Evolutionary conservation across 1,140 invertebrate genomes (phyloP).

Genomic region (Tetraneura akinire): DNA sequence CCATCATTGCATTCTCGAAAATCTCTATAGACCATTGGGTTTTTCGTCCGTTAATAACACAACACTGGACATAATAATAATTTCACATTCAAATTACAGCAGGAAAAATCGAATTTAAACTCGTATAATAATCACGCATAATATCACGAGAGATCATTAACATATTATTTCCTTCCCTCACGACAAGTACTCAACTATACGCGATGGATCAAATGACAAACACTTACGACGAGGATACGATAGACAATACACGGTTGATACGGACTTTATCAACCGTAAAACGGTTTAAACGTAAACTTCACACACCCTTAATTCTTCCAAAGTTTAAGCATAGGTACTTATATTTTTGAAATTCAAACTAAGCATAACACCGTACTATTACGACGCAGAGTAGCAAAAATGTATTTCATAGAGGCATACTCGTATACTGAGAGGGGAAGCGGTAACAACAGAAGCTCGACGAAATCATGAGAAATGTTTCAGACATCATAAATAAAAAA

Average conservation of each 20-base stretch:
- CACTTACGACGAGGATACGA: neutral
- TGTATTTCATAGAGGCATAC: neutral
- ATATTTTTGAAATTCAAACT: neutral
- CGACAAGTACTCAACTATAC: neutral
- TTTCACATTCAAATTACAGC: slow-evolving; percentile 16
- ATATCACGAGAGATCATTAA: neutral
- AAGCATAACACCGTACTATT: too few relatives aligned
- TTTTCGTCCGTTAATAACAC: slow-evolving; percentile 39
- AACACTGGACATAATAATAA: neutral
- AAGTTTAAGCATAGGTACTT: neutral
- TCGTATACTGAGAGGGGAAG: too few relatives aligned
- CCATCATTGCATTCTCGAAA: neutral
- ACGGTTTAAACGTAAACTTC: neutral
- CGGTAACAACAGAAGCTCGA: slow-evolving; percentile 6
- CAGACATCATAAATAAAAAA: slow-evolving; percentile 12
- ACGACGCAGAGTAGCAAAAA: neutral
- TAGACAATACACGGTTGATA: neutral
- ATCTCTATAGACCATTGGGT: slow-evolving; percentile 42
- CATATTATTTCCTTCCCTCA: neutral
- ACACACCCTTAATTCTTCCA: neutral
- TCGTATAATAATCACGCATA: slow-evolving; percentile 17
- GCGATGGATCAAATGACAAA: neutral
- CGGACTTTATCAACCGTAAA: neutral
- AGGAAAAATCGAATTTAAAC: slow-evolving; percentile 17
- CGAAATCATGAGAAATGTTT: slow-evolving; percentile 11